phyloP scores from a whole-genome alignment of 2,113 vertebrate species.

The Motacilla tschutschensis region DNA sequence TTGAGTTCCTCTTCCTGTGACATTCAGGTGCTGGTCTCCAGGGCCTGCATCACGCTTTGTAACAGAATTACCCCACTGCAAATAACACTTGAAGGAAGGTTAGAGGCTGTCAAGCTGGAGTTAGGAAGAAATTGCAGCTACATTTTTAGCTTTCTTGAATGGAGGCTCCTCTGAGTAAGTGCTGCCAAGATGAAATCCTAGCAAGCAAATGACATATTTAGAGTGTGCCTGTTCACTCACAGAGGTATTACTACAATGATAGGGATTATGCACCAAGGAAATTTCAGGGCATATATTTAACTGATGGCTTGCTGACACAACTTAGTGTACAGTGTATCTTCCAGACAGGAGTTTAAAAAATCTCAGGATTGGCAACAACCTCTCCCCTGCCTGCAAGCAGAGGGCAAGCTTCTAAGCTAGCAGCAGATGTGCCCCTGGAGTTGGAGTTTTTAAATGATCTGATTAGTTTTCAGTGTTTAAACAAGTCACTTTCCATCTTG shows the following conservation, averaged over 20 bases:
- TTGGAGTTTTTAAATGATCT: not conserved
- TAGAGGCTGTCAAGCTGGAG: not conserved
- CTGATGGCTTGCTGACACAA: not conserved
- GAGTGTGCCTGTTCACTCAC: not conserved
- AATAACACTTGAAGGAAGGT: not conserved
- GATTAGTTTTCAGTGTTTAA: not conserved
- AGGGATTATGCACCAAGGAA: not conserved
- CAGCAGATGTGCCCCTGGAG: not conserved
- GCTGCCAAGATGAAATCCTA: constrained; percentile 10
- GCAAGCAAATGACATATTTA: not conserved
- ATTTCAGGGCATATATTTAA: not conserved
- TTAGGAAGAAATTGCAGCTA: not conserved
- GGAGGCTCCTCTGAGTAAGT: not conserved
- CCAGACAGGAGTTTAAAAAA: not conserved
- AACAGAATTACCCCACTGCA: not conserved
- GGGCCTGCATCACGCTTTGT: not conserved
- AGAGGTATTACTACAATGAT: not conserved
- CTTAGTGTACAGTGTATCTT: not conserved
- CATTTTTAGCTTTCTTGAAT: constrained; percentile 13
- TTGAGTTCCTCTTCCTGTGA: not conserved
- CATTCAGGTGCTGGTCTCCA: not conserved
- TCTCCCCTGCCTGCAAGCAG: not conserved
- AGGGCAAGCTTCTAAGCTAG: not conserved
- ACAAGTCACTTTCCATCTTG: not conserved
- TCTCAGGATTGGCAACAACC: not conserved